Conservation (phyloP, 2,797 vertebrate genomes). For the Pantherophis alleghaniensis region DNA sequence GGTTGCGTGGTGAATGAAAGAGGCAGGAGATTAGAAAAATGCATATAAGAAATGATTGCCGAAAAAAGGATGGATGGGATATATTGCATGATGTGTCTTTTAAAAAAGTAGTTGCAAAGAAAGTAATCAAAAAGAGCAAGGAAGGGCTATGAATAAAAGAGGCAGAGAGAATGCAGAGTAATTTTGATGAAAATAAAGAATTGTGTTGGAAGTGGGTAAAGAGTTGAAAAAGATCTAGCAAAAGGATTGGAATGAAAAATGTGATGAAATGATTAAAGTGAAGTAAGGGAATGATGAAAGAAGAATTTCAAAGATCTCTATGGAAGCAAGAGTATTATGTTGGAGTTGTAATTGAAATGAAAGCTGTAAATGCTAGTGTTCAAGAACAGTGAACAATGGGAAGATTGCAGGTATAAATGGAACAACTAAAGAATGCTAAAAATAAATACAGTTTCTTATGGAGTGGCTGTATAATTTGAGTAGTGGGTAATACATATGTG, state of each 20-base stretch:
- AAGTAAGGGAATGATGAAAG: background rate
- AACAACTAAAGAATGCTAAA: background rate
- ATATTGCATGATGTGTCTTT: background rate
- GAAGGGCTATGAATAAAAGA: background rate
- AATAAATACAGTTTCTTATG: background rate
- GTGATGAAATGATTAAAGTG: background rate
- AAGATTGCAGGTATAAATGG: background rate
- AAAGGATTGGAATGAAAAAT: background rate
- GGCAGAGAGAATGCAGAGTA: background rate
- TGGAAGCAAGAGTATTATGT: background rate
- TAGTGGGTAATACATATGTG: background rate
- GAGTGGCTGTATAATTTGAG: background rate
- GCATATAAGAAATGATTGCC: background rate
- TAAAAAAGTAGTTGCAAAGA: background rate
- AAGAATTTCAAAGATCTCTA: background rate
- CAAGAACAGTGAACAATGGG: background rate
- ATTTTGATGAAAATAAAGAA: background rate
- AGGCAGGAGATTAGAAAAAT: background rate
- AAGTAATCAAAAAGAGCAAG: background rate
- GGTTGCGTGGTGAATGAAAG: background rate
- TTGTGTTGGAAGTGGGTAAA: background rate
- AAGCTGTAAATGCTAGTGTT: background rate
- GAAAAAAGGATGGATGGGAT: background rate
- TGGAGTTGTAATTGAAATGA: background rate
- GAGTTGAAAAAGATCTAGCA: background rate